These are phyloP conservation scores for Propsilocerus akamusi DNA, from an alignment of 1,140 invertebrate species.

Conservation along the genomic window DNA sequence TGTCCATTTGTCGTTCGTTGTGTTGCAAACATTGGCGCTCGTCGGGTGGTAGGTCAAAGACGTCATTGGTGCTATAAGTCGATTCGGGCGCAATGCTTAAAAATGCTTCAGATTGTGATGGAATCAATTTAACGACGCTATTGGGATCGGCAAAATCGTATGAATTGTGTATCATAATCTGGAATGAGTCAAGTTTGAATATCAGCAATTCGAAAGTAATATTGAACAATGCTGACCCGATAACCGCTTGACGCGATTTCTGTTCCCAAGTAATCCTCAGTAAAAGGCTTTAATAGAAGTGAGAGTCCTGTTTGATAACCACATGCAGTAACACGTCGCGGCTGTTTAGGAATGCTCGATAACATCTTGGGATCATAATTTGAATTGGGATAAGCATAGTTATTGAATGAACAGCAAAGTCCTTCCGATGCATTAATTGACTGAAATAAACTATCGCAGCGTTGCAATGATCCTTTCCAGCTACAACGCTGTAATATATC, in stretches of 20 bases:
- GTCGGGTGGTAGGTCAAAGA: constrained; percentile 25
- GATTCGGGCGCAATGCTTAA: constrained; percentile 34
- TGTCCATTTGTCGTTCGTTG: constrained; percentile 25
- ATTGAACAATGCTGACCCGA: constrained; percentile 9
- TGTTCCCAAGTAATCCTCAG: constrained; percentile 24
- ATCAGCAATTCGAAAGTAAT: not conserved
- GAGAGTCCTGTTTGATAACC: constrained; percentile 41
- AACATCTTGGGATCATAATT: not conserved
- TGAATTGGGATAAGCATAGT: constrained; percentile 21
- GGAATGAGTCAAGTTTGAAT: constrained; percentile 4
- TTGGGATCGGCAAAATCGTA: constrained; percentile 38
- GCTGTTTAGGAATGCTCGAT: constrained; percentile 12
- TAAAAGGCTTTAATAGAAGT: constrained; percentile 28
- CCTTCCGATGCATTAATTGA: constrained; percentile 30
- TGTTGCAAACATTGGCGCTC: constrained; percentile 34
- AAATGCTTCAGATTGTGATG: constrained; percentile 30
- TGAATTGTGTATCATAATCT: constrained; percentile 39
- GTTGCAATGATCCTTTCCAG: constrained; percentile 37
- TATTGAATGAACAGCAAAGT: constrained; percentile 45
- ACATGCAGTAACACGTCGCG: constrained; percentile 34
- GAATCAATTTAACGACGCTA: constrained; percentile 31
- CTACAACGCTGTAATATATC: constrained; percentile 34
- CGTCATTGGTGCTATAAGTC: constrained; percentile 32
- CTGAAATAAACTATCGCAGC: constrained; percentile 38
- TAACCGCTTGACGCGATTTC: constrained; percentile 12